Base-by-base conservation (phyloP, 1,140 invertebrate species). In the Caerostris extrusa region DNA sequence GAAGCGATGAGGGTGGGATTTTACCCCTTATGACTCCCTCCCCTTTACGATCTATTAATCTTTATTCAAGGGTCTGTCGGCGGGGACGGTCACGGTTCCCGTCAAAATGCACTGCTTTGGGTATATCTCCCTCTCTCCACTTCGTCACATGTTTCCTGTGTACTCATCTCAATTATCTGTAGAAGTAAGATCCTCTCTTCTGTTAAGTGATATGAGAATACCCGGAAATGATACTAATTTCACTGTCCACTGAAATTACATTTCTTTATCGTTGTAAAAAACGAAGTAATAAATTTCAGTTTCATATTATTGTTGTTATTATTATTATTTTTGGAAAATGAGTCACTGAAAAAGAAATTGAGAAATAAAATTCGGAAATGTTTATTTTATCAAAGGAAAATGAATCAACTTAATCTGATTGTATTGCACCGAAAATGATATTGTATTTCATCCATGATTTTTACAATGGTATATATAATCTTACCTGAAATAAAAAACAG, bases 41-140 rank as follows among this genome's bases (percentile, higher is more conserved):
- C 60, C 64, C 77, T 81, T 71, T 60, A 93, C 91, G 82, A 93
- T 93, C 83, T 83, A 93, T 93, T 93, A 93, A 93, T 93, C 91
- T 93, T 87, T 93, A 87, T 93, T 93, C 83, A 86, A 93, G 91
- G 67, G 55, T 55, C 56, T 91, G 77, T 91, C 90, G 69, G 55
- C 88, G 7, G 53, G 6, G 67, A 90, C 90, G 82, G 90, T 82
- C 82, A 91, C 55, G 90, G 69, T 91, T 82, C 71, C 69, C 71
- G 90, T 91, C 71, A 82, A 67, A 55, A 69, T 90, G 61, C 67
- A 53, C 34, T 57, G 60, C 57, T 87, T 64, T 7, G 85, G 85
- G 57, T 87, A 34, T 58, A 64, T 87, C 19, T 87, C 50, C 50
- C 53, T 4, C 10, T 34, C n/a, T 14, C 56, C 7, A 8, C 53